Conservation (phyloP, 1,140 invertebrate genomes). For the Drosophila equinoxialis region DNA sequence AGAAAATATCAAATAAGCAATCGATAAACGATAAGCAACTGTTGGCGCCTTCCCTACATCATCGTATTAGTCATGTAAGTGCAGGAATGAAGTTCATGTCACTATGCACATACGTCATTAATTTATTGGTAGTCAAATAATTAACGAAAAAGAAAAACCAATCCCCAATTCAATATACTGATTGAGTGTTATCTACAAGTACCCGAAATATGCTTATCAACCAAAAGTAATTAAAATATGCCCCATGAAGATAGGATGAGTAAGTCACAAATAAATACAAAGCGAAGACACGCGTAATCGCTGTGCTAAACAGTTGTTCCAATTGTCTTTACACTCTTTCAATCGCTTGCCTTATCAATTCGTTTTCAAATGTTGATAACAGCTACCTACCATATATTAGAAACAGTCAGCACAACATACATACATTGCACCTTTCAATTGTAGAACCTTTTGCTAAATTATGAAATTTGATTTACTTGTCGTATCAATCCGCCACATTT, state of each 20-base stretch:
- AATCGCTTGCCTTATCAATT: background rate
- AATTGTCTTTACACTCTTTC: constrained; percentile 1
- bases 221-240: constrained; percentile 33
- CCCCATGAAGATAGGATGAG: constrained; percentile 37
- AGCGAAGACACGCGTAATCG: constrained; percentile 55
- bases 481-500: background rate
- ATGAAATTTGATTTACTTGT: constrained; percentile 6
- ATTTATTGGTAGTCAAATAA: constrained; percentile 21
- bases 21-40: background rate
- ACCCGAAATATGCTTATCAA: constrained; percentile 19
- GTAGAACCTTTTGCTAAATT: background rate
- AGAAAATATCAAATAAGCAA: background rate
- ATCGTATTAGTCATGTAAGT: constrained; percentile 47
- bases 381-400: background rate
- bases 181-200: constrained; percentile 55
- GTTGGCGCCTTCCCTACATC: background rate
- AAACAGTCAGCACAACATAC: background rate
- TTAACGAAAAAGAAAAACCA: constrained; percentile 8
- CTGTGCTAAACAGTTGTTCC: constrained; percentile 22
- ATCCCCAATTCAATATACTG: constrained; percentile 29
- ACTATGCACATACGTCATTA: constrained; percentile 31
- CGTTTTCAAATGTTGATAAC: background rate
- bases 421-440: background rate
- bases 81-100: constrained; percentile 18
- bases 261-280: constrained; percentile 42